Percentiles rank a stretch among this genome's conserved stretches.
Evolutionary conservation across 2,888 invertebrate genomes (phyloP).

Genomic region (Aradus depressus): DNA sequence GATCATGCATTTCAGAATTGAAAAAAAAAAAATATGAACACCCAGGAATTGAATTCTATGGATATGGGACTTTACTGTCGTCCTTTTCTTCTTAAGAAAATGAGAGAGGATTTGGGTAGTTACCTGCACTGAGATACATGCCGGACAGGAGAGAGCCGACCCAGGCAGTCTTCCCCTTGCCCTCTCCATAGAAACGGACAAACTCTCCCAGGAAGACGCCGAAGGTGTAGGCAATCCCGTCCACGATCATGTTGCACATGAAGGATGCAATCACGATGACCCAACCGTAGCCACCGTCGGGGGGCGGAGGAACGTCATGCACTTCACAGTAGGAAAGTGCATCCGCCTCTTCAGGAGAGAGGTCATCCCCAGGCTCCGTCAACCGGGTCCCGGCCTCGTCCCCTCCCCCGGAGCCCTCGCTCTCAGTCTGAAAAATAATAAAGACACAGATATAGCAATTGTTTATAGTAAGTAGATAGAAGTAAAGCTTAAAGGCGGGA

Average conservation of each 20-base stretch:
- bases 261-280: slow-evolving; percentile 93
- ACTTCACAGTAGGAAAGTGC: slow-evolving; percentile 52
- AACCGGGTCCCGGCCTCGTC: slow-evolving; percentile 36
- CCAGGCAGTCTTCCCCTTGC: slow-evolving; percentile 82
- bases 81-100: neutral
- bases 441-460: neutral
- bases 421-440: slow-evolving; percentile 24
- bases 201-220: slow-evolving; percentile 81
- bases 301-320: slow-evolving; percentile 71
- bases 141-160: slow-evolving; percentile 91
- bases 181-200: slow-evolving; percentile 68
- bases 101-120: slow-evolving; percentile 33
- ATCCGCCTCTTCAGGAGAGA: slow-evolving; percentile 47
- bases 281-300: slow-evolving; percentile 88
- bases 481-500: too few relatives aligned
- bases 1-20: too few relatives aligned
- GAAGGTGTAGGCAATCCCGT: slow-evolving; percentile 97
- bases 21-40: too few relatives aligned
- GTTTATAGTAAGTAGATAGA: too few relatives aligned
- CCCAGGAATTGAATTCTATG: neutral
- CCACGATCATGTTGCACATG: slow-evolving; percentile 95
- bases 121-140: slow-evolving; percentile 86
- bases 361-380: slow-evolving; percentile 70
- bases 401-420: slow-evolving; percentile 26
- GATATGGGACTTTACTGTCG: too few relatives aligned